Base-by-base conservation (phyloP, 2,113 vertebrate species). In the Poeciliopsis occidentalis region DNA sequence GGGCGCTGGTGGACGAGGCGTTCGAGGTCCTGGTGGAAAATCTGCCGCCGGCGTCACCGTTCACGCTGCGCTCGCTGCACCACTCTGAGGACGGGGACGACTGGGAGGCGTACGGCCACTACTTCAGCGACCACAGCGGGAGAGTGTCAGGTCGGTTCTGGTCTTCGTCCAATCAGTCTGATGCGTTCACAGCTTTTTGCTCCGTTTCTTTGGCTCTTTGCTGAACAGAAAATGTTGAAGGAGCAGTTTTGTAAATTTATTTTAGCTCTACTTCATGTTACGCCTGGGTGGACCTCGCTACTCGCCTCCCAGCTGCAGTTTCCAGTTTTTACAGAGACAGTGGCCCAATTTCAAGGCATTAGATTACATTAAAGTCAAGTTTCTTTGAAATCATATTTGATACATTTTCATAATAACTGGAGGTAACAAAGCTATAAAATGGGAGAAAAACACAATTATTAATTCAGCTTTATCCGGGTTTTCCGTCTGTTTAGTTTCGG, bases 91-190 rank as follows among this genome's bases (percentile, higher is more conserved):
- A 93, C 41, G 75, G 78, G 6, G 83, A 93, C 64, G 26, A 86
- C 37, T 94, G 94, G 94, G 91, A 95, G 78, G 94, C 93, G 0
- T 94, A 82, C 17, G 94, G 91, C 1, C 89, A 93, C 80, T 95
- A 94, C 68, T 0, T 87, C 74, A 92, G 93, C 29, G 72, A 93
- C 26, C 64, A 82, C 31, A 31, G 47, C 1, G 93, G 94, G 41
- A 63, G 30, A 0, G 90, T 95, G 8, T 89, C 84, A 2, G 92
- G 94, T 94, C 60, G 60, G 82, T 47, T 64, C 13, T 39, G 7
- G 2, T 44, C 60, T 30, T 8, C 34, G 34, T 37, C 34, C 0
- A 22, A 44, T 44, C 41, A 44, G 29, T 24, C 29, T 6, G 19
- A 30, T 8, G 7, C 4, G 5, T 63, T 6, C 61, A 19, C 26